A percentile compares a stretch with the other conserved stretches of the same genome.
Conservation (phyloP, 2,113 vertebrate genomes). For the Narcine bancroftii region DNA sequence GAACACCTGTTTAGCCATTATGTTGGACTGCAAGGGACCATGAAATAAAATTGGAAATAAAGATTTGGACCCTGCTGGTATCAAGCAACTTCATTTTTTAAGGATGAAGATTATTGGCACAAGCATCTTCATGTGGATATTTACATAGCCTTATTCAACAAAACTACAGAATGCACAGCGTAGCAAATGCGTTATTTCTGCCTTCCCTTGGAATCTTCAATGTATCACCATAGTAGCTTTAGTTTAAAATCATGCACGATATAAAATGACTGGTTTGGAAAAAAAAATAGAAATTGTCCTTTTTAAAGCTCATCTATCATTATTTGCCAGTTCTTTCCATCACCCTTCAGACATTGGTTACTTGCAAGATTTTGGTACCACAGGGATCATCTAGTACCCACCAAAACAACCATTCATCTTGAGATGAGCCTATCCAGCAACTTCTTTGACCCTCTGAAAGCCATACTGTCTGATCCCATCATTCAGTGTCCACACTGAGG, state of each 20-base stretch:
- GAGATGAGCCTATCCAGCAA: neutral
- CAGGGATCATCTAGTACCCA: neutral
- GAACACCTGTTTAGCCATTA: conserved; percentile 8
- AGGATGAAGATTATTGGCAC: conserved; percentile 19
- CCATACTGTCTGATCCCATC: neutral
- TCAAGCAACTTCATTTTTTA: conserved; percentile 20
- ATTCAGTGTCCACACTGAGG: neutral
- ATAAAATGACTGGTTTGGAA: neutral
- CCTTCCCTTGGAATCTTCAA: neutral
- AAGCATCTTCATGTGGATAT: neutral
- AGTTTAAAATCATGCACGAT: neutral
- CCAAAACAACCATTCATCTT: neutral
- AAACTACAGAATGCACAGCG: neutral
- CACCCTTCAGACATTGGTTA: neutral
- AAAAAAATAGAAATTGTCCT: neutral
- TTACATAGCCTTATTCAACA: neutral
- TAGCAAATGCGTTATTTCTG: neutral
- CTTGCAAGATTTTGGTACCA: neutral
- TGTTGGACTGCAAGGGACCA: neutral
- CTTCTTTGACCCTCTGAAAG: neutral
- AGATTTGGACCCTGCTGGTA: conserved; percentile 18
- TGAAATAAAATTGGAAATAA: conserved; percentile 11
- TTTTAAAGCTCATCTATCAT: neutral
- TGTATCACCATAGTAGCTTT: neutral
- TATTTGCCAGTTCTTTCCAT: neutral